Base-by-base conservation (phyloP, 2,113 vertebrate genomes). In the Donacobius atricapilla region DNA sequence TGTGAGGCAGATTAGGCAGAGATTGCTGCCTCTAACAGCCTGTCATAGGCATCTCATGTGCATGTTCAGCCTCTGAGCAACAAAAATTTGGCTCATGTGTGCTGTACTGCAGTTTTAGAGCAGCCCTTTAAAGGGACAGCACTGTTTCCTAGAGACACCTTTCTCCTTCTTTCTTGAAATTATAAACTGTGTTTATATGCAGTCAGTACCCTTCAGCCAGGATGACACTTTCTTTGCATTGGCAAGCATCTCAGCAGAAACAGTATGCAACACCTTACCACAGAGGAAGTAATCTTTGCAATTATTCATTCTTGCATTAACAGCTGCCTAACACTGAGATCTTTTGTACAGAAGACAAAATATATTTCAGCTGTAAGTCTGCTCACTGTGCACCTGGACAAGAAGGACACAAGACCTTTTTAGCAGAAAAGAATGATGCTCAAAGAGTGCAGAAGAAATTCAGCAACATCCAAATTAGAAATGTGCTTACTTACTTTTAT, bases 51-150 rank as follows among this genome's bases (percentile, higher is more conserved):
- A 57, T 53, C 50, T 75, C n/a, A 18, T 2, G 0, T n/a, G 23
- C 23, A 7, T 6, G 1, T 71, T 63, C 68, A 58, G 42, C 57
- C 31, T 61, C 1, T 2, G 27, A 86, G 16, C 0, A 0, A 57
- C 57, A 30, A 33, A 21, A 86, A 44, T 86, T 76, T 40, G 57
- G 35, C 63, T 83, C 40, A 1, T 25, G 22, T 33, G 37, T 37
- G 22, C 68, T 51, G 51, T 21, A 47, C 22, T 2, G 15, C 61
- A 40, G 24, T 35, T 78, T 86, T 53, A 39, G 57, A 72, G 28
- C 54, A 69, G 20, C 22, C 25, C 16, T 13, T 3, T 21, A 57
- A 83, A 79, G 47, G 47, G 24, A 33, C 19, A 57, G 27, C 11
- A 17, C 42, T 91, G 14, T 57, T 83, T 83, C n/a, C n/a, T n/a